These are phyloP conservation scores for Genyomyrus donnyi DNA, from an alignment of 2,113 vertebrate genomes.

Conservation along the genomic window DNA sequence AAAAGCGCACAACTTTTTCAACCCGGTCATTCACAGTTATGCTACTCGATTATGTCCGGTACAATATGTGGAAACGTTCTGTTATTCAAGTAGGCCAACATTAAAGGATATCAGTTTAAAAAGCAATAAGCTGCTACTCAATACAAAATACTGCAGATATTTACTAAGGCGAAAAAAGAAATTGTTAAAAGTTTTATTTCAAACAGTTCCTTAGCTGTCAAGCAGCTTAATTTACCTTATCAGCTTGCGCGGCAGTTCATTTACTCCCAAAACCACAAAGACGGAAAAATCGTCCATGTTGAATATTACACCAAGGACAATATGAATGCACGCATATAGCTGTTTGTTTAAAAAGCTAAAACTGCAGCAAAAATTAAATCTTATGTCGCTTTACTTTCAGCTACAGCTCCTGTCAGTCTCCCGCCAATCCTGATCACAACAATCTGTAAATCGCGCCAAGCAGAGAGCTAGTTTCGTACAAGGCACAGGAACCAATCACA, in stretches of 20 bases:
- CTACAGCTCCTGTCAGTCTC: slow-evolving; percentile 2
- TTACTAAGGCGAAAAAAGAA: neutral
- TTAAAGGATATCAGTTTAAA: neutral
- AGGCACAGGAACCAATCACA: neutral
- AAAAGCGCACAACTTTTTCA: neutral
- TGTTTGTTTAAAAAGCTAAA: neutral
- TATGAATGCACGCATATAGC: no score
- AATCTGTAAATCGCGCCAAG: slow-evolving; percentile 36
- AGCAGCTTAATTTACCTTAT: slow-evolving; percentile 42
- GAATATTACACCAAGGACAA: neutral
- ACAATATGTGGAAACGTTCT: neutral
- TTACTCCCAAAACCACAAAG: slow-evolving; percentile 53
- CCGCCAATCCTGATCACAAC: slow-evolving; percentile 28
- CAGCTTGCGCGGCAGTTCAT: slow-evolving; percentile 50
- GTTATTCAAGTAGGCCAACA: neutral
- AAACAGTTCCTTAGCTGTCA: neutral
- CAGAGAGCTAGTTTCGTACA: neutral
- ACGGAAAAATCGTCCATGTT: slow-evolving; percentile 56
- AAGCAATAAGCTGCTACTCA: neutral
- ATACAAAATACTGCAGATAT: neutral
- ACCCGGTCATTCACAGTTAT: neutral
- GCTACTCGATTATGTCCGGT: neutral
- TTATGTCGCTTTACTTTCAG: neutral
- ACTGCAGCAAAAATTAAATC: neutral
- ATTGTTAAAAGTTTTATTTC: neutral